Conservation (phyloP, 2,888 invertebrate species). For the Philereme transversata region DNA sequence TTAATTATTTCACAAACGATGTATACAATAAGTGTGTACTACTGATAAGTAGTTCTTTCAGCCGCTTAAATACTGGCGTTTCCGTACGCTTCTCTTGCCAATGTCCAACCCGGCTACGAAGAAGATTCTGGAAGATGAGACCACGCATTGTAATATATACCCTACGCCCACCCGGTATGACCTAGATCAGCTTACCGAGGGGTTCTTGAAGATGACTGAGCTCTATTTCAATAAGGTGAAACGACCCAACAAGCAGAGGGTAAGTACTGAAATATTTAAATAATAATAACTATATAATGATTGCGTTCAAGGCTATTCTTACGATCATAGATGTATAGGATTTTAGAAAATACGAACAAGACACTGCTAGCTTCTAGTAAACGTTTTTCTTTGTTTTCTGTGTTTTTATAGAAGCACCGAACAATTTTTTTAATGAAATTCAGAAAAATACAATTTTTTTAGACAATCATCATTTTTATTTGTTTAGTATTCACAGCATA, state of each 20-base stretch:
- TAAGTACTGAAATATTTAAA: constrained; percentile 73
- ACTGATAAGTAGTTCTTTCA: constrained; percentile 49
- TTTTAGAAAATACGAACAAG: not conserved
- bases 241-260: constrained; percentile 91
- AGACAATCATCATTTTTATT: not conserved
- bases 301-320: not conserved
- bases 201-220: constrained; percentile 92
- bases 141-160: constrained; percentile 93
- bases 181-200: constrained; percentile 87
- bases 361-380: constrained; percentile 7
- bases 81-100: constrained; percentile 94
- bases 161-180: constrained; percentile 85
- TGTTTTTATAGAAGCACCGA: not conserved
- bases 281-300: not conserved
- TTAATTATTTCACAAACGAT: too few relatives aligned
- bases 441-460: not conserved
- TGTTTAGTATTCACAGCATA: not conserved
- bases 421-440: too few relatives aligned
- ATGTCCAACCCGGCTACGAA: constrained; percentile 91
- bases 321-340: not conserved
- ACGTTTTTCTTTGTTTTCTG: not conserved
- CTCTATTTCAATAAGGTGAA: constrained; percentile 95
- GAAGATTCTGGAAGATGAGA: constrained; percentile 89
- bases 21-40: too few relatives aligned
- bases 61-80: constrained; percentile 95